phyloP scores from a whole-genome alignment of 2,797 vertebrate species.

The Paguma larvata region DNA sequence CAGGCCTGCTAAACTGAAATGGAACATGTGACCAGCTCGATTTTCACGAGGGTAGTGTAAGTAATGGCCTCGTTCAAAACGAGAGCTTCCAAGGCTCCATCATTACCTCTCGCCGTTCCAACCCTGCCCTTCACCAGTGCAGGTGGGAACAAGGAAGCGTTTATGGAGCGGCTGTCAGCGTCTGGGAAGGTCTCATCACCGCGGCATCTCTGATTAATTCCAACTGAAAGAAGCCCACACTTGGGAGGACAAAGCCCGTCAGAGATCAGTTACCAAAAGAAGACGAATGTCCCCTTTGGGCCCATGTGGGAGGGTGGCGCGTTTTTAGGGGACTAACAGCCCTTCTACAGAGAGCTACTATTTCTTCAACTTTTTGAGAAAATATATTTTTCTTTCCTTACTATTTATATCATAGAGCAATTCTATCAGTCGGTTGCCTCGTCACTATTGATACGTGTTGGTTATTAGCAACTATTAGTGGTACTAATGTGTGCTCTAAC shows the following conservation, averaged over 20 bases:
- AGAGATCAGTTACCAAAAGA: conserved; percentile 69
- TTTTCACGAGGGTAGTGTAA: conserved; percentile 77
- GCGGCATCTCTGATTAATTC: conserved; percentile 65
- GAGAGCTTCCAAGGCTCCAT: conserved; percentile 70
- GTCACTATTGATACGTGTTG: conserved; percentile 47
- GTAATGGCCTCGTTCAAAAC: conserved; percentile 75
- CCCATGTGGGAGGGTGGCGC: not conserved
- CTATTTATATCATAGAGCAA: conserved; percentile 19
- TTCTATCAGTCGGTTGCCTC: not conserved
- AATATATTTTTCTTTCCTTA: conserved; percentile 5
- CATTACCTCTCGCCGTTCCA: conserved; percentile 78
- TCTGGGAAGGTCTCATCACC: conserved; percentile 2
- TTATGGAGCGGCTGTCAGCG: not conserved
- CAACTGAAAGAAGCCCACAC: conserved; percentile 33
- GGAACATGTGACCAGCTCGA: conserved; percentile 9
- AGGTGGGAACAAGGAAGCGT: conserved; percentile 55
- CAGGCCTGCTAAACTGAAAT: not conserved
- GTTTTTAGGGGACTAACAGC: conserved; percentile 14
- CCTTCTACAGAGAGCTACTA: conserved; percentile 39
- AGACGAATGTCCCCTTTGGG: conserved; percentile 42
- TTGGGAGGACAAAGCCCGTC: conserved; percentile 64
- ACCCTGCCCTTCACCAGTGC: not conserved
- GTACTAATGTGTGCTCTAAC: conserved; percentile 64
- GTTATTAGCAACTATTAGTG: conserved; percentile 73
- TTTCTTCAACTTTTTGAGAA: conserved; percentile 42